Evolutionary conservation across 2,797 vertebrate genomes (phyloP).

Genomic region (Sebastiscus tertius): DNA sequence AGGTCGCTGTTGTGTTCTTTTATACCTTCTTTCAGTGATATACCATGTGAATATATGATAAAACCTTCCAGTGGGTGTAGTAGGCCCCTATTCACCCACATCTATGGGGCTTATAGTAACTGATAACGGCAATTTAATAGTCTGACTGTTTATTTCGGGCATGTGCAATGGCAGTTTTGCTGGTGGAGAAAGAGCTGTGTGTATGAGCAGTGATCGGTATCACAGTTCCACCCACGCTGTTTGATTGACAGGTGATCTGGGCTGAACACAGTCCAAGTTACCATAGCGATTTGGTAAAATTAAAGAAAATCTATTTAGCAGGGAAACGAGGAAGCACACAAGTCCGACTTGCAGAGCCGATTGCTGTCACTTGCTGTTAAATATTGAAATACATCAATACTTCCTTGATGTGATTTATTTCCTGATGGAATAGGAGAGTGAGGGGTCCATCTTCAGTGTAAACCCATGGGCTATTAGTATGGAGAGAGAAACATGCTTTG

Average conservation of each 20-base stretch:
- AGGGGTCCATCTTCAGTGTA: not conserved
- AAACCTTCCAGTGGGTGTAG: too few species aligned
- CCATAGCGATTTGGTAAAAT: slow-evolving; percentile 16
- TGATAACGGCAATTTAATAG: too few species aligned
- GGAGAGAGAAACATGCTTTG: not conserved
- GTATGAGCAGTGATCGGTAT: slow-evolving; percentile 4
- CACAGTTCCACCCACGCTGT: not conserved
- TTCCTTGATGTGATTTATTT: not conserved
- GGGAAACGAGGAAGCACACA: not conserved
- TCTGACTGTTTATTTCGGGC: too few species aligned
- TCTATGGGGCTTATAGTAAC: too few species aligned
- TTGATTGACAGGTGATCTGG: slow-evolving; percentile 25
- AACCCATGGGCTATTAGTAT: not conserved
- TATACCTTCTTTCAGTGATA: too few species aligned
- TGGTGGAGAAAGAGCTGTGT: not conserved
- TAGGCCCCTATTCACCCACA: too few species aligned
- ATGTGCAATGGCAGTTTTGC: not conserved
- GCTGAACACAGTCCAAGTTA: slow-evolving; percentile 3
- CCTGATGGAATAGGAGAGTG: not conserved
- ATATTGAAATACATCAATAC: not conserved
- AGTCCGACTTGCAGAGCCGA: not conserved
- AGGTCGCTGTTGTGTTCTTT: too few species aligned
- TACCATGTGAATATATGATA: too few species aligned
- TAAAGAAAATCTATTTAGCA: not conserved
- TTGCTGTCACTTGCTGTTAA: not conserved